phyloP scores from a whole-genome alignment of 1,140 invertebrate species.

The Scaptomyza montana region DNA sequence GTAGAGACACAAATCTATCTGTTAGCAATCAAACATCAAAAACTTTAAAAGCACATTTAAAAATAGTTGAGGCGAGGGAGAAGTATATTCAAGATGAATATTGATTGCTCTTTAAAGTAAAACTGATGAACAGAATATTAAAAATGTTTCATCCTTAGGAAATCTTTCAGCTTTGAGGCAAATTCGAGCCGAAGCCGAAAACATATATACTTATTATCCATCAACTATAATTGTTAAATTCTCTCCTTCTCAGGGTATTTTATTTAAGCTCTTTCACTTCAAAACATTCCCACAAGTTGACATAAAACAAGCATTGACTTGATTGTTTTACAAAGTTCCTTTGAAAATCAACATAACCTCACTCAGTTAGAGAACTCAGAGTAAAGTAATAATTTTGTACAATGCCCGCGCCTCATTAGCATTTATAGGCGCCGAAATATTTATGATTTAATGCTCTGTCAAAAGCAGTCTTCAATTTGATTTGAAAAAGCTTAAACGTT shows the following conservation, averaged over 20 bases:
- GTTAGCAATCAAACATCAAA: slow-evolving; percentile 18
- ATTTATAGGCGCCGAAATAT: slow-evolving; percentile 68
- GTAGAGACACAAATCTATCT: slow-evolving; percentile 14
- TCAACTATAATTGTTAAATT: background rate
- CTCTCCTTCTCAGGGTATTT: no score
- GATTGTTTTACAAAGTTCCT: background rate
- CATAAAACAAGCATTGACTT: no score
- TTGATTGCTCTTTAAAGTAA: background rate
- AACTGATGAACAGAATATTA: background rate
- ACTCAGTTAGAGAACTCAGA: slow-evolving; percentile 2
- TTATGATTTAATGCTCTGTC: slow-evolving; percentile 53
- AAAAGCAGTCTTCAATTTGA: slow-evolving; percentile 41
- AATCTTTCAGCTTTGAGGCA: no score
- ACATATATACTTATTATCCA: background rate
- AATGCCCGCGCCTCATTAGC: slow-evolving; percentile 52
- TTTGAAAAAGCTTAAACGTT: slow-evolving; percentile 7
- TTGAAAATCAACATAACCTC: background rate
- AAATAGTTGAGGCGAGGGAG: background rate
- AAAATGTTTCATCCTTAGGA: no score
- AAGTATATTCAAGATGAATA: background rate
- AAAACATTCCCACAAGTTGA: no score
- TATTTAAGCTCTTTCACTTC: no score
- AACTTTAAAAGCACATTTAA: background rate
- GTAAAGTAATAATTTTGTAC: slow-evolving; percentile 43
- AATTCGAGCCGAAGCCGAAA: no score